Base-by-base conservation (phyloP, 2,888 invertebrate genomes). In the Drosophila testacea region DNA sequence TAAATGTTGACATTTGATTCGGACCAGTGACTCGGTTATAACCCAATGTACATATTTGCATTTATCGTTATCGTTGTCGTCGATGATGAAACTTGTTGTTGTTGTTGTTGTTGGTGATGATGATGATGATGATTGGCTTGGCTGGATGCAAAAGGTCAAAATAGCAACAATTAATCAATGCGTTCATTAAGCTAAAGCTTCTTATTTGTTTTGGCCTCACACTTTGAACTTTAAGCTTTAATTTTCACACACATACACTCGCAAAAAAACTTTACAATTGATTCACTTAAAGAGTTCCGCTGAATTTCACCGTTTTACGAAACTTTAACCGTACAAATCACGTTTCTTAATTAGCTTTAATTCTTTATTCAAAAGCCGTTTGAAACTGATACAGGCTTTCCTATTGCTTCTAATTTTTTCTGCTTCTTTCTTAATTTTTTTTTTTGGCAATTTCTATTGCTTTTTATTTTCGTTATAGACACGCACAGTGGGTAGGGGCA, bases 111-210 rank as follows among this genome's bases (percentile, higher is more conserved):
- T 27, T 38, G 10, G 4, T 28, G 9, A 38, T 38, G 61, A 48
- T 46, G n/a, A n/a, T n/a, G n/a, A n/a, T n/a, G n/a, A n/a, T n/a
- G n/a, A n/a, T n/a, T n/a, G n/a, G n/a, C 52, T 47, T 69, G 52
- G 68, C 56, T 67, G 51, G 28, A n/a, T 46, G 22, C 41, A 46
- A 77, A 77, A 77, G 78, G 78, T 78, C 79, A 78, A 71, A 80
- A 69, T 62, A 75, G 63, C 75, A 78, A 67, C 79, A 80, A 77
- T 78, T 81, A 80, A 81, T 74, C 65, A 74, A 79, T 69, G 70
- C 62, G 44, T 46, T 51, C 39, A 66, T 69, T 74, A 28, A 47
- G 42, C 38, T 50, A 60, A 61, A 50, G 73, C 59, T 16, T 22
- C n/a, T 13, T 44, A 55, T 62, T 63, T 52, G 30, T 50, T 41